Conservation (phyloP, 2,113 vertebrate species). For the Sinocyclocheilus rhinocerous region DNA sequence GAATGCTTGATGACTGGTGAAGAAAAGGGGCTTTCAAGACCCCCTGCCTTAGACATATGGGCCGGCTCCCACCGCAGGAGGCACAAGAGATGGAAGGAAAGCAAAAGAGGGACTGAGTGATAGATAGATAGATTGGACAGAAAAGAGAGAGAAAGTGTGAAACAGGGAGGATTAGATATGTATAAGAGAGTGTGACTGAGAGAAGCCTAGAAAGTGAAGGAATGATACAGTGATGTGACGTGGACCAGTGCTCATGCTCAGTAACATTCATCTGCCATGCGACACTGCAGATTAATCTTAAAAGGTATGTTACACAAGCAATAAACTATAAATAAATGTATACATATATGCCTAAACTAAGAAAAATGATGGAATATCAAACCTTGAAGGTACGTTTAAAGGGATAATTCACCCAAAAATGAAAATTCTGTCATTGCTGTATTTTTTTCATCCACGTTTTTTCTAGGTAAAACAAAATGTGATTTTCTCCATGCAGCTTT, state of each 20-base stretch:
- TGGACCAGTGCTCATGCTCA: background rate
- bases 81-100: slow-evolving; percentile 11
- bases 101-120: slow-evolving; percentile 52
- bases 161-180: background rate
- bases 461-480: background rate
- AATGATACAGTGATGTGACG: background rate
- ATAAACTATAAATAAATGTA: background rate
- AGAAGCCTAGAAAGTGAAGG: slow-evolving; percentile 22
- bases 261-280: background rate
- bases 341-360: background rate
- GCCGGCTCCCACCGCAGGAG: slow-evolving; percentile 39
- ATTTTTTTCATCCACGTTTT: background rate
- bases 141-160: slow-evolving; percentile 22
- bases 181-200: background rate
- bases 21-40: slow-evolving; percentile 49
- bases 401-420: background rate
- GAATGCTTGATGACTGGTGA: slow-evolving; percentile 49
- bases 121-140: slow-evolving; percentile 53
- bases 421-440: background rate
- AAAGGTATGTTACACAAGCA: background rate
- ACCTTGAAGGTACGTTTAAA: background rate
- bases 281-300: background rate
- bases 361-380: background rate
- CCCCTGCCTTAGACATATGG: slow-evolving; percentile 46
- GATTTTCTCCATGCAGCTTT: background rate